Evolutionary conservation across 2,797 vertebrate genomes (phyloP).

Genomic region (Parauchenoglanis ngamensis): DNA sequence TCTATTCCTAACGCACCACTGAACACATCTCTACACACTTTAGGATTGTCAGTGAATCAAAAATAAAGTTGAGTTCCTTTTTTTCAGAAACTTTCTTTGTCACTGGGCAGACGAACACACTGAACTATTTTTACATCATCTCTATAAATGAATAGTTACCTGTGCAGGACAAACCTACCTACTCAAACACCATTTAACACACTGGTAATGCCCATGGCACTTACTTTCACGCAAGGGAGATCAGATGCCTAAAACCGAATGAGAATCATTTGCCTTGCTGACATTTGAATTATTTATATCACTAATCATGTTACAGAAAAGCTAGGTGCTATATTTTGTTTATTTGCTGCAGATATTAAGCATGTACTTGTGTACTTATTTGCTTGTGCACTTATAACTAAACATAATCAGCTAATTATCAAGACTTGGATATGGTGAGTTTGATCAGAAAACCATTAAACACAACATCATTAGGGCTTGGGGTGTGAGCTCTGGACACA

Average conservation of each 20-base stretch:
- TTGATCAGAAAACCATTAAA: neutral
- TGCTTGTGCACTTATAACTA: too few relatives aligned
- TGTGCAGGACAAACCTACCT: neutral
- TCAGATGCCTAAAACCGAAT: neutral
- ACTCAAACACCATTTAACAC: neutral
- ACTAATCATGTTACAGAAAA: neutral
- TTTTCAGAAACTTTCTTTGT: neutral
- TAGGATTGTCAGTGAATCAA: conserved; percentile 26
- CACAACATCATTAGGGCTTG: neutral
- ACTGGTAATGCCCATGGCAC: neutral
- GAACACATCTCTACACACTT: conserved; percentile 13
- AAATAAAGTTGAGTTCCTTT: conserved; percentile 22
- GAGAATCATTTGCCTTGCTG: neutral
- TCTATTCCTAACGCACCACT: conserved; percentile 39
- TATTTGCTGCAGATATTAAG: neutral
- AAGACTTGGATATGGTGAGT: neutral
- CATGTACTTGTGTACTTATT: neutral
- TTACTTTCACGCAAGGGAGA: neutral
- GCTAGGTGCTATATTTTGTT: neutral
- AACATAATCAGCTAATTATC: neutral
- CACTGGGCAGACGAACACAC: conserved; percentile 13
- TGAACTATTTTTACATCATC: conserved; percentile 28
- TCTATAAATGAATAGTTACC: conserved; percentile 2
- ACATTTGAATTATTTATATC: neutral
- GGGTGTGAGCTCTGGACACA: neutral